These are phyloP conservation scores for Nyctibius bracteatus DNA, from an alignment of 2,113 vertebrate genomes.

Conservation along the genomic window DNA sequence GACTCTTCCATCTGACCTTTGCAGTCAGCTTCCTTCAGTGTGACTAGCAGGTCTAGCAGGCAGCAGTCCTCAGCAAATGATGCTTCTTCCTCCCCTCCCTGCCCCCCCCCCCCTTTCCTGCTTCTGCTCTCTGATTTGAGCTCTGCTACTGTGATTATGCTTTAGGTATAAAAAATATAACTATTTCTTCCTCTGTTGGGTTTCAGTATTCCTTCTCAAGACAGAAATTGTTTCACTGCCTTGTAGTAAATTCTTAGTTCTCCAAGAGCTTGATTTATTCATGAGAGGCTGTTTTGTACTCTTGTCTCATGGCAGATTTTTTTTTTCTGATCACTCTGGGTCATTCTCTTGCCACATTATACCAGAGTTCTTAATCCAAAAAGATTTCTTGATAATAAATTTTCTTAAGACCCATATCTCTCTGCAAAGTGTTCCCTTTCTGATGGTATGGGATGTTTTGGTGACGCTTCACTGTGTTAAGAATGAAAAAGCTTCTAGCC, in stretches of 20 bases:
- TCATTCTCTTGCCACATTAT: background rate
- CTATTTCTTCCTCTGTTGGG: background rate
- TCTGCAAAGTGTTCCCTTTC: background rate
- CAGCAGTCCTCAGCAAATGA: background rate
- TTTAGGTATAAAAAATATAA: background rate
- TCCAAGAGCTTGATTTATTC: background rate
- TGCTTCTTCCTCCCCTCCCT: background rate
- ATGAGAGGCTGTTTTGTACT: background rate
- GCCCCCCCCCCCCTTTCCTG: no score
- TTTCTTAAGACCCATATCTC: background rate
- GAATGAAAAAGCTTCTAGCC: background rate
- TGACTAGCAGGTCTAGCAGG: background rate
- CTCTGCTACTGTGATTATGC: background rate
- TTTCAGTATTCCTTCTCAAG: background rate
- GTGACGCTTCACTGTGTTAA: background rate
- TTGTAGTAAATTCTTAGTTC: background rate
- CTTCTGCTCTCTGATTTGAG: background rate
- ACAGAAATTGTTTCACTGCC: background rate
- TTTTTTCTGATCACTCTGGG: background rate
- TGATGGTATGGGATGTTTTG: background rate
- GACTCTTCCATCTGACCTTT: background rate
- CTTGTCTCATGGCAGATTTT: background rate
- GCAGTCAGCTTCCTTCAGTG: background rate
- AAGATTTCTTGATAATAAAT: background rate
- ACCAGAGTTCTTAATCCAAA: background rate